These are phyloP conservation scores for Sicus ferrugineus DNA, from an alignment of 2,888 invertebrate genomes.

Conservation along the genomic window DNA sequence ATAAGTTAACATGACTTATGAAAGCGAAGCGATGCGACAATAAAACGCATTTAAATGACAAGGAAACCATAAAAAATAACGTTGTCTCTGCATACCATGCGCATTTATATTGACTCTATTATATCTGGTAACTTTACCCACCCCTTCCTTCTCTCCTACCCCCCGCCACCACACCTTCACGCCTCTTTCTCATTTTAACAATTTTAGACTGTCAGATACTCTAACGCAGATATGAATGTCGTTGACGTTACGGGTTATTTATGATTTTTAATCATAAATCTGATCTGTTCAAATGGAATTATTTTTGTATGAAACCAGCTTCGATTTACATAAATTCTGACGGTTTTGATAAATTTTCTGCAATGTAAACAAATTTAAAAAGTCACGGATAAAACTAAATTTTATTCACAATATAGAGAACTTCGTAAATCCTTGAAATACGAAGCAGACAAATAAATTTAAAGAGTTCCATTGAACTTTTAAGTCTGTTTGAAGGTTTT, in stretches of 20 bases:
- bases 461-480: too few species aligned
- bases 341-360: too few species aligned
- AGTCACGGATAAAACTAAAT: too few species aligned
- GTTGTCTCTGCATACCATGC: not conserved
- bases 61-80: conserved; percentile 11
- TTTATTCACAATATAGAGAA: too few species aligned
- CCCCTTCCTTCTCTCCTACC: not conserved
- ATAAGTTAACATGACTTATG: conserved; percentile 21
- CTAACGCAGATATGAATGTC: not conserved
- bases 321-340: too few species aligned
- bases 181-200: not conserved
- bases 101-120: not conserved
- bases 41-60: conserved; percentile 22
- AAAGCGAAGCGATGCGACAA: conserved; percentile 5
- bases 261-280: too few species aligned
- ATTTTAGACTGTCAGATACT: not conserved
- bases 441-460: too few species aligned
- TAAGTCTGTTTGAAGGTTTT: too few species aligned
- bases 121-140: not conserved
- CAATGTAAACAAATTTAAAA: too few species aligned
- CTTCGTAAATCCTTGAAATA: too few species aligned
- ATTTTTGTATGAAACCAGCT: too few species aligned
- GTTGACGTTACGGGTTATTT: not conserved
- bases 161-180: not conserved
- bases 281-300: too few species aligned